These are phyloP conservation scores for Thymallus thymallus DNA, from an alignment of 2,113 vertebrate genomes.

Conservation along the genomic window DNA sequence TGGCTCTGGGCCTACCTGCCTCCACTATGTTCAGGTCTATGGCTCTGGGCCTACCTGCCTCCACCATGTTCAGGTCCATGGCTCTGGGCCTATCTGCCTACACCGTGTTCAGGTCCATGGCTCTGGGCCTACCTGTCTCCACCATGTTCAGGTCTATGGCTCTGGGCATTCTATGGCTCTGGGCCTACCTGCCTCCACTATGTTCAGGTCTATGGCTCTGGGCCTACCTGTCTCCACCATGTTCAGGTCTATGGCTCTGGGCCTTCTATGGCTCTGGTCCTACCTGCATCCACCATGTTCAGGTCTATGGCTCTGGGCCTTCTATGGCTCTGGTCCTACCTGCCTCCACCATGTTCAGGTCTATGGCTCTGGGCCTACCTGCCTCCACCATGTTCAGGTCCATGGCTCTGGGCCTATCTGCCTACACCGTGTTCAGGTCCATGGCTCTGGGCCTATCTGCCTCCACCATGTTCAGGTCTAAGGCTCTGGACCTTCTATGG, in stretches of 20 bases:
- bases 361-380: background rate
- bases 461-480: background rate
- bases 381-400: background rate
- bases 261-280: too few species aligned
- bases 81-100: too few species aligned
- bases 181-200: too few species aligned
- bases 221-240: background rate
- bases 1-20: background rate
- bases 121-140: too few species aligned
- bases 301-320: too few species aligned
- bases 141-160: too few species aligned
- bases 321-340: background rate
- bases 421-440: background rate
- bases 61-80: slow-evolving; percentile 2
- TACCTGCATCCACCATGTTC: background rate
- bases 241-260: slow-evolving; percentile 14
- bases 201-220: too few species aligned
- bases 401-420: background rate
- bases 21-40: slow-evolving; percentile 3
- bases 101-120: too few species aligned
- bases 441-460: slow-evolving; percentile 3
- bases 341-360: background rate
- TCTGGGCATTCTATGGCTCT: too few species aligned
- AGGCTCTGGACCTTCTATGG: too few species aligned
- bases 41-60: background rate